Base-by-base conservation (phyloP, 1,140 invertebrate genomes). In the Heliconius himera region DNA sequence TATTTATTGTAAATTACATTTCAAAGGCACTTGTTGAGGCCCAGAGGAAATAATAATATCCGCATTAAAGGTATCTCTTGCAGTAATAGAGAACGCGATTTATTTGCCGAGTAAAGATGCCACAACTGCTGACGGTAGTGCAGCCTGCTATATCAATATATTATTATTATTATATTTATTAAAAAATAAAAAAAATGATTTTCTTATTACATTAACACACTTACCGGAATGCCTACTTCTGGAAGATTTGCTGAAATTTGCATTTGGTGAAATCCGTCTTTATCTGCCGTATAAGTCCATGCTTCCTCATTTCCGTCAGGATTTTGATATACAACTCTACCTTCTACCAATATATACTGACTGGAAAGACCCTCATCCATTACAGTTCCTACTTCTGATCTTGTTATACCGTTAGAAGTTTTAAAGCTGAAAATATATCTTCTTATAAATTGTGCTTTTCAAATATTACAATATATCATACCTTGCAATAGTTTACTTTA, bases 321-420 rank as follows among this genome's bases (percentile, higher is more conserved):
- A 20, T 80, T 83, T 22, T 72, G 81, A 73, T 81, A 88, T 4
- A 70, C 73, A 72, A 84, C 85, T n/a, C 22, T 70, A 8, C 85
- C 84, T 11, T 36, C 22, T 8, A 88, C 84, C 20, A 26, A 70
- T 20, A 90, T 85, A 74, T 85, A 75, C 46, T 84, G 81, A 74
- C 83, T 73, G 20, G 76, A 54, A 73, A 81, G 70, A 73, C 82
- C 85, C 22, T 18, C 77, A 70, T 89, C 85, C 6, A 84, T 71
- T 36, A 85, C 13, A 9, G 38, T 73, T 9, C 87, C 87, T 13
- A 73, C 81, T 81, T 90, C 88, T 38, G 84, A 73, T 70, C 87
- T 74, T 49, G 8, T 78, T 46, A 84, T 87, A 22, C 85, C 84
- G 74, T 90, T 84, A 20, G 85, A 84, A 41, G 88, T 84, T 78